Evolutionary conservation across 2,888 invertebrate species (phyloP), one percentile per base, ranked within the genome.

Genomic region (Belgica antarctica): DNA sequence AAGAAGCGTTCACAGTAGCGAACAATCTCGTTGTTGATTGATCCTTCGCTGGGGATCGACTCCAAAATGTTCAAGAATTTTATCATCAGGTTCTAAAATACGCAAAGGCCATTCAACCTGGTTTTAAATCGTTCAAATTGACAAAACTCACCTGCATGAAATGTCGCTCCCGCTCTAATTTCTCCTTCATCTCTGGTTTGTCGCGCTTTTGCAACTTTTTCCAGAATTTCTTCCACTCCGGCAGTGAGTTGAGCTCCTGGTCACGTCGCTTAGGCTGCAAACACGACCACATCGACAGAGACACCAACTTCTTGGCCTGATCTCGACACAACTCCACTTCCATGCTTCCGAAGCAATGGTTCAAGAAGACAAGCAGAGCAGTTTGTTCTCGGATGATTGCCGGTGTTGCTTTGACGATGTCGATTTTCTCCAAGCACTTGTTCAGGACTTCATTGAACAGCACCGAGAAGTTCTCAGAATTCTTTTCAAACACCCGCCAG

Each of bases 341-440:
- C 89, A 99, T 91, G 74, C 96, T 96, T 76, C 96, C 96, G 76
- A 98, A 97, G 77, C 96, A 94, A 77, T 97, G 95, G 79, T 95
- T 96, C 1, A 99, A 82, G 78, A 99, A 97, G 41, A 96, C 85
- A 12, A 99, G 83, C 62, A 98, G 79, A 0, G 91, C 87, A 0
- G 93, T 95, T 79, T 95, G 92, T 77, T 98, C 97, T 31, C 85
- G 83, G 59, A 87, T 79, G 8, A 61, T 61, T 10, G 28, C n/a
- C 22, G 22, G 57, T 1, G 71, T 41, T 1, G 72, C 47, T 71
- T 80, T 82, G 8, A 79, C 75, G 75, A 82, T 81, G 73, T 81
- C 80, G 17, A 75, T 70, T 1, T 78, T 75, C 1, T 81, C 78
- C 3, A 97, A 79, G 74, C 91, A 89, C 0, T 89, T 85, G 71